Evolutionary conservation across 2,888 invertebrate genomes (phyloP).

Genomic region (Zhuqinia jingwanae): DNA sequence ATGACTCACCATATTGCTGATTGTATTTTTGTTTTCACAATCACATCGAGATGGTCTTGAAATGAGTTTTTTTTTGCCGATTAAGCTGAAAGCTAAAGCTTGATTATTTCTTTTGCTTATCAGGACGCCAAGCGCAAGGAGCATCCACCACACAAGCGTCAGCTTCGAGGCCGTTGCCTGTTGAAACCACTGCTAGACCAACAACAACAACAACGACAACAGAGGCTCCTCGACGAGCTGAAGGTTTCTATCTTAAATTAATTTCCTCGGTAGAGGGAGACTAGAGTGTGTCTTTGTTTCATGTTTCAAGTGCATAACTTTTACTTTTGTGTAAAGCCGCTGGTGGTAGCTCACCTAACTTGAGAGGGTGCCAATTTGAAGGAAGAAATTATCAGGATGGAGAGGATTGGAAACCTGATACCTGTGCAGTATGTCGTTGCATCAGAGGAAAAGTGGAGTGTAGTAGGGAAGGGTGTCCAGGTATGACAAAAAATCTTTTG

Average conservation of each 20-base stretch:
- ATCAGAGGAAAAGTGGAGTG: slow-evolving; percentile 85
- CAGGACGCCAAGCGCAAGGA: slow-evolving; percentile 41
- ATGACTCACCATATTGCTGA: too few relatives aligned
- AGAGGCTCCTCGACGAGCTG: slow-evolving; percentile 52
- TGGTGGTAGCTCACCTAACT: slow-evolving; percentile 46
- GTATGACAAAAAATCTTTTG: slow-evolving; percentile 51
- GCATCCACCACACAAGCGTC: slow-evolving; percentile 41
- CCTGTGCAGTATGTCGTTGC: slow-evolving; percentile 89
- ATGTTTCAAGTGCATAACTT: background rate
- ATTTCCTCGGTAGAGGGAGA: too few relatives aligned
- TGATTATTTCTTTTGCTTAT: background rate
- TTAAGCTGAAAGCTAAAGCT: background rate
- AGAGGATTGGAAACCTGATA: slow-evolving; percentile 86
- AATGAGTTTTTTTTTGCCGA: too few relatives aligned
- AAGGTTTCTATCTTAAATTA: slow-evolving; percentile 50
- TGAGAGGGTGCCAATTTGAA: slow-evolving; percentile 83
- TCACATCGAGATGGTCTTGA: too few relatives aligned
- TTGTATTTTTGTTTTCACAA: too few relatives aligned
- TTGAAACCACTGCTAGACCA: slow-evolving; percentile 24
- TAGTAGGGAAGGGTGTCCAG: slow-evolving; percentile 80
- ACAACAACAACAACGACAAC: slow-evolving; percentile 47
- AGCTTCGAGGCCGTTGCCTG: slow-evolving; percentile 17
- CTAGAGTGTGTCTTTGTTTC: background rate
- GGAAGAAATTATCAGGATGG: slow-evolving; percentile 86
- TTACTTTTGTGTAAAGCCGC: too few relatives aligned